Conservation (phyloP, 2,113 vertebrate species). For the Garra rufa region DNA sequence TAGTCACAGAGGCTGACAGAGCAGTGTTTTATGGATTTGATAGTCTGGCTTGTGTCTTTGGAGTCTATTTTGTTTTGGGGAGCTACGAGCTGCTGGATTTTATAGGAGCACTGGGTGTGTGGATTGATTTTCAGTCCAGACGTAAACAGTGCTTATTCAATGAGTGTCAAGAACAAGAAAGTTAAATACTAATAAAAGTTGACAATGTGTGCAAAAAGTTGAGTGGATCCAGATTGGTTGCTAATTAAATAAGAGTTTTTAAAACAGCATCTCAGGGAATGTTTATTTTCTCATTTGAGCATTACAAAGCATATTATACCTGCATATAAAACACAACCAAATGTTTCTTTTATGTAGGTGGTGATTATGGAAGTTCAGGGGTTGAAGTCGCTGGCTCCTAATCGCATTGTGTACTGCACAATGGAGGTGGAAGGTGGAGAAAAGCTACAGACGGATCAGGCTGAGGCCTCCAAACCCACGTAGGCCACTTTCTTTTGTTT, state of each 20-base stretch:
- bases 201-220: neutral
- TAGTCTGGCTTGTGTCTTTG: conserved; percentile 26
- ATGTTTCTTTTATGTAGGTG: conserved; percentile 77
- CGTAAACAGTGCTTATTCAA: conserved; percentile 35
- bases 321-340: conserved; percentile 45
- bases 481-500: conserved; percentile 70
- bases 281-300: neutral
- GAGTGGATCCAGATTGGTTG: neutral
- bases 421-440: conserved; percentile 99
- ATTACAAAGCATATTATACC: neutral
- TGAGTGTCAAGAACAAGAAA: conserved; percentile 24
- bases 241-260: neutral
- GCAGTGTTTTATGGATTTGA: conserved; percentile 45
- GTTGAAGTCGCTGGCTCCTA: conserved; percentile 96
- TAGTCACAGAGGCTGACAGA: conserved; percentile 38
- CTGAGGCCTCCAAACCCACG: conserved; percentile 98
- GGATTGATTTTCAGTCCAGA: conserved; percentile 49
- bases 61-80: conserved; percentile 50
- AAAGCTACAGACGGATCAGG: conserved; percentile 98
- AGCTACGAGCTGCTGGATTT: conserved; percentile 24
- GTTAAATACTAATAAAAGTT: neutral
- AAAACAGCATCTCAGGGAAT: neutral
- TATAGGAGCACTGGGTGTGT: conserved; percentile 24
- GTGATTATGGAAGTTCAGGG: conserved; percentile 99
- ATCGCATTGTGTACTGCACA: conserved; percentile 98